Percentiles rank a stretch among this genome's conserved stretches.
phyloP scores from a whole-genome alignment of 2,797 vertebrate genomes.

The Falco concolor region DNA sequence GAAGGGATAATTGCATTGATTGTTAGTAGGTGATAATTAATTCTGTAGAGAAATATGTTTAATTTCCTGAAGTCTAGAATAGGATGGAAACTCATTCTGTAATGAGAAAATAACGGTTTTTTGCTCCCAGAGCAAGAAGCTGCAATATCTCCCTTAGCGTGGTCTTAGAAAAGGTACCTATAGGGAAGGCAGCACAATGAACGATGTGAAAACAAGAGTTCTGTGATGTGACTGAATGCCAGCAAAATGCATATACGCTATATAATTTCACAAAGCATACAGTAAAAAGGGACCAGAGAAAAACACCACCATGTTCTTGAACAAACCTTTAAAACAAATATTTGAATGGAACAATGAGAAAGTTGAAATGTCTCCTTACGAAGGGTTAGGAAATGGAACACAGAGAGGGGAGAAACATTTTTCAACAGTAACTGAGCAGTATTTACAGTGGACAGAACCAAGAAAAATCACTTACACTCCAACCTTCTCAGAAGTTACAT shows the following conservation, averaged over 20 bases:
- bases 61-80: conserved; percentile 50
- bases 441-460: neutral
- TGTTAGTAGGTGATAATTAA: conserved; percentile 64
- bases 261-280: neutral
- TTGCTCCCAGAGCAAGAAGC: neutral
- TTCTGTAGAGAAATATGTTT: conserved; percentile 48
- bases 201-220: neutral
- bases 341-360: neutral
- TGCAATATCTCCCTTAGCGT: neutral
- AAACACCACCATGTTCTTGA: neutral
- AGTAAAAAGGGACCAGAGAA: neutral
- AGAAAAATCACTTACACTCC: neutral
- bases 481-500: neutral
- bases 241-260: neutral
- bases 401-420: neutral
- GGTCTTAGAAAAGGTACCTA: neutral
- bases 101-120: conserved; percentile 39
- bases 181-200: neutral
- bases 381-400: neutral
- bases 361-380: neutral
- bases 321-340: neutral
- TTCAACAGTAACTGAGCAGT: neutral
- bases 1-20: conserved; percentile 63
- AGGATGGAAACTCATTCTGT: conserved; percentile 27
- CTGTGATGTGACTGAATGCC: neutral